These are phyloP conservation scores for Protaetia brevitarsis DNA, from an alignment of 1,140 invertebrate genomes.

Conservation along the genomic window DNA sequence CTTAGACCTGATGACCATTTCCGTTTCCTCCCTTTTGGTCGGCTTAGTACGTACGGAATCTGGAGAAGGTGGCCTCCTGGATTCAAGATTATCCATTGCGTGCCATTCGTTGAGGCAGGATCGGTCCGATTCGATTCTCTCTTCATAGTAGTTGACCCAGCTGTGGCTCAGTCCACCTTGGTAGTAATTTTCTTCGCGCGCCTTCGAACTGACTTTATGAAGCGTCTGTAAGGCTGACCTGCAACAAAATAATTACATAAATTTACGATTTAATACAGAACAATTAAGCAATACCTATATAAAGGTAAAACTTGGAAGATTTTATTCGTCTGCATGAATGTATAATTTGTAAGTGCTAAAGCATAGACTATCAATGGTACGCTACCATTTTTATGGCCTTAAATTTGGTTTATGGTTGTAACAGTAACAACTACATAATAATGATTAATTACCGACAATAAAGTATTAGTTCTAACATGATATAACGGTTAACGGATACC, in stretches of 20 bases:
- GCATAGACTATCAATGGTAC: no score
- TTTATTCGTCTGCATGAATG: no score
- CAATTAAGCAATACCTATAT: conserved; percentile 35
- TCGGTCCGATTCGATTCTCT: conserved; percentile 79
- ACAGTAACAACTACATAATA: no score
- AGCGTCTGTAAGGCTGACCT: conserved; percentile 95
- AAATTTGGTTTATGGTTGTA: no score
- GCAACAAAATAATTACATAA: conserved; percentile 41
- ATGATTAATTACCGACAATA: no score
- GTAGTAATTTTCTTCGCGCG: conserved; percentile 84
- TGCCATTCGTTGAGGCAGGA: conserved; percentile 96
- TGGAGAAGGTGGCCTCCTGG: conserved; percentile 79
- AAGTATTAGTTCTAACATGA: no score
- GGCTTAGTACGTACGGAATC: conserved; percentile 84
- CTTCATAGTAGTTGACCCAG: conserved; percentile 89
- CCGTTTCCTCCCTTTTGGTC: conserved; percentile 78
- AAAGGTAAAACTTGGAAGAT: no score
- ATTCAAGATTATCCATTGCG: conserved; percentile 89
- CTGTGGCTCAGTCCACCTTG: conserved; percentile 81
- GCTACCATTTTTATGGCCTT: no score
- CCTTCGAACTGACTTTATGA: conserved; percentile 85
- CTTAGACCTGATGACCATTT: conserved; percentile 79
- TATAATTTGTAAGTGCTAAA: no score
- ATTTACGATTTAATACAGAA: background rate
- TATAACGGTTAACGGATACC: no score